These are phyloP conservation scores for Drosophila nannoptera DNA, from an alignment of 1,140 invertebrate species.

Conservation along the genomic window DNA sequence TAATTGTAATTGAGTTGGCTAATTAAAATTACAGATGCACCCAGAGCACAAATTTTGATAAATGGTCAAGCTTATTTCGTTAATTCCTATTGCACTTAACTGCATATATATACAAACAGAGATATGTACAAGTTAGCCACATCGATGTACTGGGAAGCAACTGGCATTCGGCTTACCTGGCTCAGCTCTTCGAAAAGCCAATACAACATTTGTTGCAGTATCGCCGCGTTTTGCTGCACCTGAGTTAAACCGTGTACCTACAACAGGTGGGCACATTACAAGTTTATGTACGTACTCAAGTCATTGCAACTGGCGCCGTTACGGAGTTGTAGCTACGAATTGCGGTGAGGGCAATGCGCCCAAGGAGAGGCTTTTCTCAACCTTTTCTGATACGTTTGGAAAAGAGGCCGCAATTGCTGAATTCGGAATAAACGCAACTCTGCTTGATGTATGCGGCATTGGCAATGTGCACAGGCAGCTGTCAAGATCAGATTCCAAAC, in stretches of 20 bases:
- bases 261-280: constrained; percentile 5
- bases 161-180: constrained; percentile 29
- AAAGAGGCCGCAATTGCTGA: not conserved
- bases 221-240: constrained; percentile 24
- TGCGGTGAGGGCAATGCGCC: too few relatives aligned
- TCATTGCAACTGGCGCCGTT: too few relatives aligned
- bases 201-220: constrained; percentile 24
- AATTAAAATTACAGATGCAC: constrained; percentile 21
- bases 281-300: not conserved
- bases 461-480: constrained; percentile 23
- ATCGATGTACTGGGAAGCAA: not conserved
- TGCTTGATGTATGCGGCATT: constrained; percentile 21
- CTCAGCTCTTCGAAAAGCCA: constrained; percentile 29
- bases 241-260: constrained; percentile 24
- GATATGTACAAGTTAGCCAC: constrained; percentile 9
- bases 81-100: not conserved
- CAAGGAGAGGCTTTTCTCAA: too few relatives aligned
- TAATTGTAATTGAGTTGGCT: constrained; percentile 26
- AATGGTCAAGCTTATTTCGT: constrained; percentile 9
- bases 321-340: too few relatives aligned
- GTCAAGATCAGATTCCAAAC: constrained; percentile 32
- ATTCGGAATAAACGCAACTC: not conserved
- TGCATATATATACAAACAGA: not conserved
- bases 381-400: not conserved
- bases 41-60: constrained; percentile 6